A percentile compares a stretch with the other conserved stretches of the same genome.
These are phyloP conservation scores for Epistrophella euchroma DNA, from an alignment of 2,888 invertebrate genomes.

Conservation along the genomic window DNA sequence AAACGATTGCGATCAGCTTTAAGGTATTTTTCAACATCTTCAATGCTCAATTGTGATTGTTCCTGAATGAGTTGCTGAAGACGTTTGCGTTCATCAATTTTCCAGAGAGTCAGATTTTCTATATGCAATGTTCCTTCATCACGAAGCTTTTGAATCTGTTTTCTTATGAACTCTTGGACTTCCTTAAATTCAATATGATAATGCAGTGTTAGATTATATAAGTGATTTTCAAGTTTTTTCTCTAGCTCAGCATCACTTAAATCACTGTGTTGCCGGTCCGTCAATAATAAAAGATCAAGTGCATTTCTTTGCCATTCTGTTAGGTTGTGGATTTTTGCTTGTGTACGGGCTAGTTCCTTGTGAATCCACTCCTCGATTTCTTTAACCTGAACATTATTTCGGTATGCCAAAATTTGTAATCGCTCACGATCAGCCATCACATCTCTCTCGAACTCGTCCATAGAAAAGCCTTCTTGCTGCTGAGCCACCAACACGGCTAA, in stretches of 20 bases:
- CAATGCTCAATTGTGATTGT: conserved; percentile 79
- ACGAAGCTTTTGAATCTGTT: conserved; percentile 80
- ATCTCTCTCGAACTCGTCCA: conserved; percentile 80
- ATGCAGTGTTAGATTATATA: conserved; percentile 80
- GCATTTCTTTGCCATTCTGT: conserved; percentile 81
- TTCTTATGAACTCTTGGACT: conserved; percentile 80
- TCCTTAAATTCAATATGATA: conserved; percentile 81
- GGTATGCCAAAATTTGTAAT: conserved; percentile 81
- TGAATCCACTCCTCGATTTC: conserved; percentile 83
- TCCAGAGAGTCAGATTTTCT: conserved; percentile 81
- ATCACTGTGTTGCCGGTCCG: conserved; percentile 80
- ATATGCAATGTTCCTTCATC: conserved; percentile 80
- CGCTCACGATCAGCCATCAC: conserved; percentile 81
- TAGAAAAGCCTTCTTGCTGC: conserved; percentile 80
- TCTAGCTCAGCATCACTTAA: conserved; percentile 81
- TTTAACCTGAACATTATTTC: conserved; percentile 82
- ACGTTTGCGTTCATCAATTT: conserved; percentile 81
- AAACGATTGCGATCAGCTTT: conserved; percentile 80
- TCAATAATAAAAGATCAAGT: conserved; percentile 79
- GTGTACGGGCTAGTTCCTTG: conserved; percentile 80
- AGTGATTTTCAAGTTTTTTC: conserved; percentile 79
- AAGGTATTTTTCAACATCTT: conserved; percentile 80
- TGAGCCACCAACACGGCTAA: conserved; percentile 78
- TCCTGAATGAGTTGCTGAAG: conserved; percentile 80
- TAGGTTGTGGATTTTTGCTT: conserved; percentile 80